Evolutionary conservation across 1,140 invertebrate species (phyloP).

Genomic region (Magallana angulata): DNA sequence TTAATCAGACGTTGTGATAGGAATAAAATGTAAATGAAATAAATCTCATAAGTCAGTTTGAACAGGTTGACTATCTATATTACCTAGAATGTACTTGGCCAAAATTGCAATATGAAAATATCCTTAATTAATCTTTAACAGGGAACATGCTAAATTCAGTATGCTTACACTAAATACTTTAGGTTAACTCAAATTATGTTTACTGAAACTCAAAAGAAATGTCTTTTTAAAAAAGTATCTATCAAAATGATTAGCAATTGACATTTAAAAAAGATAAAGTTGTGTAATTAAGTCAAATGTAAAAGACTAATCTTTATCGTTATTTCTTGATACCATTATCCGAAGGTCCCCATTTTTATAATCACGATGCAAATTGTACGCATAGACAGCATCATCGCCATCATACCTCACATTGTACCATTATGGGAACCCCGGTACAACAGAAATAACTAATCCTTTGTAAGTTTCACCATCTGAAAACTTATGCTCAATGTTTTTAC

Average conservation of each 20-base stretch:
- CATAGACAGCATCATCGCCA: conserved; percentile 56
- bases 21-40: no score
- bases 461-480: conserved; percentile 51
- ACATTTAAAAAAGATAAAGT: not conserved
- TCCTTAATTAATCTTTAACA: not conserved
- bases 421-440: conserved; percentile 56
- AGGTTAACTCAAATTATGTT: not conserved
- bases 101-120: no score
- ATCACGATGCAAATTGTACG: conserved; percentile 49
- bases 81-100: no score
- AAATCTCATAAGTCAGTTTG: no score
- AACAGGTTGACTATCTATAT: no score
- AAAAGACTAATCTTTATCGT: not conserved
- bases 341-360: conserved; percentile 36
- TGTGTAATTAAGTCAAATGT: not conserved
- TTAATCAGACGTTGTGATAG: no score
- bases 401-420: conserved; percentile 62
- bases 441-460: conserved; percentile 49
- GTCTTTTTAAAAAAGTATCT: not conserved
- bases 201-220: not conserved
- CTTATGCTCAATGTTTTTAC: conserved; percentile 51
- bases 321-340: not conserved
- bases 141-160: not conserved
- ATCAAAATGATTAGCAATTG: not conserved
- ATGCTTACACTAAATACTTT: not conserved